Evolutionary conservation across 2,113 vertebrate species (phyloP).

Genomic region (Brachypodius melanocephalos): DNA sequence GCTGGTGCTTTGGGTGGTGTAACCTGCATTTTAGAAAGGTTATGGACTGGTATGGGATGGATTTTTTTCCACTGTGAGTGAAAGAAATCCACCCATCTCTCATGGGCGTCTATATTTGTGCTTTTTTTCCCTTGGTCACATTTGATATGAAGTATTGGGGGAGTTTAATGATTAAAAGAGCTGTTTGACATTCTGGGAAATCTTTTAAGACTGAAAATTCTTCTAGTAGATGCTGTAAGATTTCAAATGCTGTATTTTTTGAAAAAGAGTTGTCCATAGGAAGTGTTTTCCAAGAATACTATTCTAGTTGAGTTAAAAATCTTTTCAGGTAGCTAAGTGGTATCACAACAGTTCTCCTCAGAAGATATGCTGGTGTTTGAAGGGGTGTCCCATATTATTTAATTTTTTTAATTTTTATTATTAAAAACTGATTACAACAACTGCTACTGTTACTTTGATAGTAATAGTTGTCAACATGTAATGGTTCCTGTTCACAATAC

Average conservation of each 20-base stretch:
- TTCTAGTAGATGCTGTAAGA: neutral
- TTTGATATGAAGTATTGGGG: rapidly evolving
- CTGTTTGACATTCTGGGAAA: neutral
- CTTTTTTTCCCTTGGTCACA: rapidly evolving
- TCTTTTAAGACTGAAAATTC: neutral
- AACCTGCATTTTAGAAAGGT: neutral
- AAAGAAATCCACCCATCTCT: neutral
- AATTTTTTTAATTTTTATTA: neutral
- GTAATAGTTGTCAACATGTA: neutral
- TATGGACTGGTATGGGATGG: rapidly evolving
- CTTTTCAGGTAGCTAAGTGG: neutral
- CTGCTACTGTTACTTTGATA: neutral
- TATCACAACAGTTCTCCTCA: neutral
- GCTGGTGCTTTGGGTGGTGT: neutral
- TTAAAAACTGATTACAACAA: neutral
- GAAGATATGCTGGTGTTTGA: neutral
- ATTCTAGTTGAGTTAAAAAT: neutral
- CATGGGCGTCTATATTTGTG: neutral
- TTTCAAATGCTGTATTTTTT: neutral
- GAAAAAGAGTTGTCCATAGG: rapidly evolving
- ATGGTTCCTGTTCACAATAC: neutral
- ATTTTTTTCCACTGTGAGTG: neutral
- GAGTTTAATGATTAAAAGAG: neutral
- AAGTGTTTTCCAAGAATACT: neutral
- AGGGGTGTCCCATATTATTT: neutral